Evolutionary conservation across 2,113 vertebrate genomes (phyloP).

Genomic region (Esox niger): DNA sequence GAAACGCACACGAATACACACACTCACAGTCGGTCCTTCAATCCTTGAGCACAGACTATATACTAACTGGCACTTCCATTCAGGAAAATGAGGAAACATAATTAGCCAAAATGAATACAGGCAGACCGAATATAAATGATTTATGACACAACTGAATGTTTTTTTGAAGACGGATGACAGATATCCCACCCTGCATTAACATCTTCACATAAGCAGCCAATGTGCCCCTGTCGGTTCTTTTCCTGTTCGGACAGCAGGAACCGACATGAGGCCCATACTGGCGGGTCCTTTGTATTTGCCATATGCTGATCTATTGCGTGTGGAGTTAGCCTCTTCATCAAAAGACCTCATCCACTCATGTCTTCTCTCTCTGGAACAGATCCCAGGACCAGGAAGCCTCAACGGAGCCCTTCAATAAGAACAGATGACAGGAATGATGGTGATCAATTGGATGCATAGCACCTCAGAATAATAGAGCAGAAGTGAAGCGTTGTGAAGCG

Average conservation of each 20-base stretch:
- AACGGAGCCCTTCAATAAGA: too few relatives aligned
- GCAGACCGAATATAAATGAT: not conserved
- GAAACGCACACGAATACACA: not conserved
- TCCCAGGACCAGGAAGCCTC: too few relatives aligned
- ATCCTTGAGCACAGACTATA: conserved; percentile 11
- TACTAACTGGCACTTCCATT: conserved; percentile 27
- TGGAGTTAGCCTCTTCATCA: too few relatives aligned
- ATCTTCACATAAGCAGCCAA: not conserved
- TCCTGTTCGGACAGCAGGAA: not conserved
- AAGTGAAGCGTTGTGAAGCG: too few relatives aligned
- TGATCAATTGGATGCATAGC: too few relatives aligned
- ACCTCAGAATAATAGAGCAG: too few relatives aligned
- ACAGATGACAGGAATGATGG: too few relatives aligned
- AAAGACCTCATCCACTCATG: too few relatives aligned
- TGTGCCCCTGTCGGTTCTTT: not conserved
- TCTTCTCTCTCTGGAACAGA: too few relatives aligned
- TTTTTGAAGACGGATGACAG: not conserved
- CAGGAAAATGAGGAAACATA: conserved; percentile 2
- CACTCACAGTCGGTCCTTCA: not conserved
- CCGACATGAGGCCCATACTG: not conserved
- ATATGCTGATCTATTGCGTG: too few relatives aligned
- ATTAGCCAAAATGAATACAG: conserved; percentile 2
- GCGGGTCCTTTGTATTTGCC: not conserved
- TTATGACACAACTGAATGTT: not conserved
- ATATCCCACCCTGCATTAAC: not conserved